Evolutionary conservation across 2,888 invertebrate genomes (phyloP).

Genomic region (Electrophaes corylata): DNA sequence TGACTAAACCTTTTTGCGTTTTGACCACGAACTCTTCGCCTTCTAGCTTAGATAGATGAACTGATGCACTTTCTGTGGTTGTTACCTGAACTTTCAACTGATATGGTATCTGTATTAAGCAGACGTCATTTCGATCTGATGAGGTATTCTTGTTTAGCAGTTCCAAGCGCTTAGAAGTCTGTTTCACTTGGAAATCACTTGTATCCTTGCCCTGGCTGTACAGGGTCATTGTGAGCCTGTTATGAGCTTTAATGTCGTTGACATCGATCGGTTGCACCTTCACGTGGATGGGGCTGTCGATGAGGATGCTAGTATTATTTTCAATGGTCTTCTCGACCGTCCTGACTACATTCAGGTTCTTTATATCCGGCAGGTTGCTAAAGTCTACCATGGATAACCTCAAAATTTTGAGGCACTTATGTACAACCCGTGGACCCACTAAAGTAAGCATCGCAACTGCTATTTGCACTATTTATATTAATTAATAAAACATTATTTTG

Average conservation of each 20-base stretch:
- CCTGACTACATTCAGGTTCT: constrained; percentile 73
- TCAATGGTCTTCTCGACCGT: constrained; percentile 80
- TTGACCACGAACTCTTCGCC: constrained; percentile 75
- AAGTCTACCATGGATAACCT: constrained; percentile 78
- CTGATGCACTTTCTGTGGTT: constrained; percentile 73
- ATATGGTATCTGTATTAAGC: constrained; percentile 78
- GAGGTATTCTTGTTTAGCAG: constrained; percentile 72
- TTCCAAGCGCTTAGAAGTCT: constrained; percentile 75
- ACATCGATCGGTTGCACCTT: constrained; percentile 78
- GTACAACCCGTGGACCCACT: constrained; percentile 66
- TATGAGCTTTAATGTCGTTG: constrained; percentile 71
- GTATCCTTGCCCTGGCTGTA: constrained; percentile 75
- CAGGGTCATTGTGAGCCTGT: constrained; percentile 75
- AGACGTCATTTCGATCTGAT: constrained; percentile 73
- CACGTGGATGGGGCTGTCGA: constrained; percentile 81
- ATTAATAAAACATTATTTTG: constrained; percentile 48
- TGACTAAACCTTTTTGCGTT: constrained; percentile 72
- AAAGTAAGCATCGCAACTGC: constrained; percentile 67
- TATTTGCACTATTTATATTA: constrained; percentile 33
- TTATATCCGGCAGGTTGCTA: constrained; percentile 72
- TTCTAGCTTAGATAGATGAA: constrained; percentile 70
- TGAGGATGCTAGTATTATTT: constrained; percentile 74
- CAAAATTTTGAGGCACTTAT: constrained; percentile 79
- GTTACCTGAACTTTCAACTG: constrained; percentile 75
- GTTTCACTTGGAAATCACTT: constrained; percentile 78